Evolutionary conservation across 2,113 vertebrate genomes (phyloP).

Genomic region (Anser cygnoides): DNA sequence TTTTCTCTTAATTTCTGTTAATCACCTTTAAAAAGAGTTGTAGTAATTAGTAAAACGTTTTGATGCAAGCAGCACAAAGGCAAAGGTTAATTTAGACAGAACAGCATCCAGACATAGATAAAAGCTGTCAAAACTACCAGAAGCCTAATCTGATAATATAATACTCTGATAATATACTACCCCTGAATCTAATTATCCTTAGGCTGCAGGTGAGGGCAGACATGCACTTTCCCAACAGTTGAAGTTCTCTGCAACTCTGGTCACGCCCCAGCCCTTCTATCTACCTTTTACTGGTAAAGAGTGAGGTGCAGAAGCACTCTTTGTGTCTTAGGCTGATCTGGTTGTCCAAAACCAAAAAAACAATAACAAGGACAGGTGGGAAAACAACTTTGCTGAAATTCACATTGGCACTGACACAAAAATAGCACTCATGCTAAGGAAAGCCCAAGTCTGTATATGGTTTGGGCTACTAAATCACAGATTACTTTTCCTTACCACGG

Average conservation of each 20-base stretch:
- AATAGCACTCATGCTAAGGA: not conserved
- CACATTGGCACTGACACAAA: not conserved
- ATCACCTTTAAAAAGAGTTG: not conserved
- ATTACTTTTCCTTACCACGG: not conserved
- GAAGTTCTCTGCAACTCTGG: too few species aligned
- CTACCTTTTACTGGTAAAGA: not conserved
- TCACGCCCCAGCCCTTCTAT: not conserved
- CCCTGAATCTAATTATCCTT: not conserved
- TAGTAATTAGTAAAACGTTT: not conserved
- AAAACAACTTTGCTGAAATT: not conserved
- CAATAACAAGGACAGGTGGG: too few species aligned
- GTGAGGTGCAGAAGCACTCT: not conserved
- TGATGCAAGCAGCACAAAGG: not conserved
- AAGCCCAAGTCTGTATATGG: not conserved
- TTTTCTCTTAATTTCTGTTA: not conserved
- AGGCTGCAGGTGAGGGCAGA: not conserved
- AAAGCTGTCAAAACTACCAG: not conserved
- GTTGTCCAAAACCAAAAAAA: not conserved
- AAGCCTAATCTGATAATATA: not conserved
- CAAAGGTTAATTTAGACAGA: not conserved
- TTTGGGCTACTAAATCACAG: not conserved
- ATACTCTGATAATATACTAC: not conserved
- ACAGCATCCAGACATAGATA: not conserved
- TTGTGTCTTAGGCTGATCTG: not conserved
- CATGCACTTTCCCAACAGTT: fast-evolving